Conservation (phyloP, 2,113 vertebrate species). For the Leptodactylus fuscus region DNA sequence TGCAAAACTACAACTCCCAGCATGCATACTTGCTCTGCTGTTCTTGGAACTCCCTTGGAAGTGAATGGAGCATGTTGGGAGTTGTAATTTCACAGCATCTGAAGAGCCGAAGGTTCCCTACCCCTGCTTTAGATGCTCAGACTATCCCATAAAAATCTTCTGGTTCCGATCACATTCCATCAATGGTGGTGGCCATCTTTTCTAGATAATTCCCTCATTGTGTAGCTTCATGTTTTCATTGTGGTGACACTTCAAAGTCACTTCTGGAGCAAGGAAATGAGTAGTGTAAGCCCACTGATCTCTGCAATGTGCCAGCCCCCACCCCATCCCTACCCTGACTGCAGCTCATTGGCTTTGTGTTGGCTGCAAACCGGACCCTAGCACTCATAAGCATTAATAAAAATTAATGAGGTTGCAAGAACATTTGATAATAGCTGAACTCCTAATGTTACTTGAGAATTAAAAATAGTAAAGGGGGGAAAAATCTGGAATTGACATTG, state of each 20-base stretch:
- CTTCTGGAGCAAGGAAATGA: neutral
- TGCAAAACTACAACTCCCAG: too few species aligned
- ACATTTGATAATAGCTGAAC: conserved; percentile 33
- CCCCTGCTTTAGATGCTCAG: too few species aligned
- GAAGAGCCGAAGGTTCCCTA: too few species aligned
- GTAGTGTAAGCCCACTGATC: neutral
- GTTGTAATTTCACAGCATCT: too few species aligned
- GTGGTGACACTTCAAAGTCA: neutral
- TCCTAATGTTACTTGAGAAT: conserved; percentile 39
- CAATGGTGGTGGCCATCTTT: too few species aligned
- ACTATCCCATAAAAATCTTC: too few species aligned
- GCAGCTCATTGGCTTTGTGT: conserved; percentile 7
- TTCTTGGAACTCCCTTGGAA: too few species aligned
- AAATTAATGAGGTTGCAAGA: conserved; percentile 47
- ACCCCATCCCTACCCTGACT: neutral
- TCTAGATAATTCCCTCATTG: too few species aligned
- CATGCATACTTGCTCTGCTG: too few species aligned
- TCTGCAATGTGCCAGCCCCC: conserved; percentile 4
- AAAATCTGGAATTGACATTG: neutral
- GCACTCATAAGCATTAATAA: conserved; percentile 51
- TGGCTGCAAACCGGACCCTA: conserved; percentile 24
- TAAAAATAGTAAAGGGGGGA: conserved; percentile 2
- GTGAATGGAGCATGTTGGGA: too few species aligned
- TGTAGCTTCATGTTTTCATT: neutral
- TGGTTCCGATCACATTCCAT: too few species aligned